phyloP scores from a whole-genome alignment of 2,113 vertebrate species.

The Petrocephalus microphthalmus region DNA sequence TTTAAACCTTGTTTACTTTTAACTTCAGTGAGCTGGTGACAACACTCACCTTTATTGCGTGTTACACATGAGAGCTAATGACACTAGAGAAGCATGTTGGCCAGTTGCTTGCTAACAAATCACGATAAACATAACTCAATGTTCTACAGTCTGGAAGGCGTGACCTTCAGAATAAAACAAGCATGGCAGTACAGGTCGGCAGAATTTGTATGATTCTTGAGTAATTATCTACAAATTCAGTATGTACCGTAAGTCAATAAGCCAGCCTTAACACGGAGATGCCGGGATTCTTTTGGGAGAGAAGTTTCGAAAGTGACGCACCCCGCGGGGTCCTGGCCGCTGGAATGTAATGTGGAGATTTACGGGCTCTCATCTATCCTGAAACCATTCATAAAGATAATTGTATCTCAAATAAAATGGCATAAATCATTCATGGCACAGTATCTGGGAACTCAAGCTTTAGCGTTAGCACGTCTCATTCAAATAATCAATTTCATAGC shows the following conservation, averaged over 20 bases:
- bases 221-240: slow-evolving; percentile 70
- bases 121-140: background rate
- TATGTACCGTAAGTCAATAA: slow-evolving; percentile 43
- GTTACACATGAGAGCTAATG: background rate
- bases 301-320: background rate
- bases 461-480: slow-evolving; percentile 45
- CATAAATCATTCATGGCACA: slow-evolving; percentile 38
- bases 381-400: slow-evolving; percentile 37
- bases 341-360: slow-evolving; percentile 37
- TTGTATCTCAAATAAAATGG: slow-evolving; percentile 46
- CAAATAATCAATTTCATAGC: slow-evolving; percentile 51
- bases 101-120: background rate
- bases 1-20: background rate
- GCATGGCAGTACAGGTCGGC: slow-evolving; percentile 61
- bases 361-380: slow-evolving; percentile 54
- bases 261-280: slow-evolving; percentile 50
- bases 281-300: slow-evolving; percentile 33
- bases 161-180: slow-evolving; percentile 19
- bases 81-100: background rate
- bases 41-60: background rate
- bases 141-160: background rate
- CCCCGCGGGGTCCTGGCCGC: background rate
- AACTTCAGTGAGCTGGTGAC: background rate
- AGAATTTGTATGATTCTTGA: slow-evolving; percentile 63
- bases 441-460: slow-evolving; percentile 44